A percentile compares a stretch with the other conserved stretches of the same genome.
These are phyloP conservation scores for Xerus rutilus DNA, from an alignment of 2,797 vertebrate species.

Conservation along the genomic window DNA sequence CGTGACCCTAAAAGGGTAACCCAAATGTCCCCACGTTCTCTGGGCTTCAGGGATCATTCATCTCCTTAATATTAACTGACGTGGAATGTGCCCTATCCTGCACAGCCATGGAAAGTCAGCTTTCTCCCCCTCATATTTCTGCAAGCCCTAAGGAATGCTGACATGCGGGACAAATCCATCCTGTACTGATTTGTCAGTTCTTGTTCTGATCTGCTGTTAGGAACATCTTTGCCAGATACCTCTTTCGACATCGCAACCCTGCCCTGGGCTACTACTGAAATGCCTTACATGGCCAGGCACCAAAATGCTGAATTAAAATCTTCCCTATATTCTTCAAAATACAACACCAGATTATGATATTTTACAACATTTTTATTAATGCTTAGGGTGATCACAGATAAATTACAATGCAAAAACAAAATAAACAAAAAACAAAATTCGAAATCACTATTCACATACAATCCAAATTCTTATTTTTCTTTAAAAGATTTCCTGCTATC, in stretches of 20 bases:
- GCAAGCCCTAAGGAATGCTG: conserved; percentile 46
- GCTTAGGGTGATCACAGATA: not conserved
- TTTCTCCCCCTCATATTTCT: not conserved
- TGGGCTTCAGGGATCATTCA: conserved; percentile 34
- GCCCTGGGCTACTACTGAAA: not conserved
- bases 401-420: not conserved
- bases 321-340: not conserved
- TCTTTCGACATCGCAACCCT: not conserved
- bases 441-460: conserved; percentile 4
- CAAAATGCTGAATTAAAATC: not conserved
- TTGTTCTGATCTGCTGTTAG: not conserved
- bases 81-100: not conserved
- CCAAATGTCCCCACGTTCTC: not conserved
- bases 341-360: not conserved
- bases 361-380: not conserved
- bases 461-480: not conserved
- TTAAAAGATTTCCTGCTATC: not conserved
- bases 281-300: not conserved
- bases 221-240: not conserved
- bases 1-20: not conserved
- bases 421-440: not conserved
- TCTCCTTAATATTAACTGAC: conserved; percentile 31
- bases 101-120: not conserved
- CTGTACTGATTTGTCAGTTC: not conserved
- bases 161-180: conserved; percentile 28